Conservation (phyloP, 2,888 invertebrate genomes). For the Drosophila merina region DNA sequence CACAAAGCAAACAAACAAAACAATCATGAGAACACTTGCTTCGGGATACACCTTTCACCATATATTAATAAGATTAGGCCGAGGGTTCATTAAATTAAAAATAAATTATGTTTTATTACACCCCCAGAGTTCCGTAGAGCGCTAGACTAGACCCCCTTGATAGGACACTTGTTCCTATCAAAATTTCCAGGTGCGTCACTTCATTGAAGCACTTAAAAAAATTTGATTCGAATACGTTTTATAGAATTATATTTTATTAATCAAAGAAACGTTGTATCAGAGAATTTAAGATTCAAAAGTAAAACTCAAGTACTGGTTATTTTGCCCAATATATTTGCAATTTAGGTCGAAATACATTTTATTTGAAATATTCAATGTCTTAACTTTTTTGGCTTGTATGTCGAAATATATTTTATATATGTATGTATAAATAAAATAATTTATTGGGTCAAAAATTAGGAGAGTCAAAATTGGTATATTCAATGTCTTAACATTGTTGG, state of each 20-base stretch:
- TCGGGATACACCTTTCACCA: not conserved
- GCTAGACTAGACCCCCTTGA: constrained; percentile 28
- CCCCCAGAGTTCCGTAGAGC: constrained; percentile 1
- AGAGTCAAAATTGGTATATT: not conserved
- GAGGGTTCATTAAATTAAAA: constrained; percentile 21
- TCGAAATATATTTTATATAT: not conserved
- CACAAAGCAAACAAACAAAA: constrained; percentile 1
- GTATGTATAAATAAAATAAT: not conserved
- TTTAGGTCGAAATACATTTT: too few species aligned
- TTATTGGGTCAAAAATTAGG: not conserved
- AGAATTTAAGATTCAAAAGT: too few species aligned
- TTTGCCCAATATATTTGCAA: too few species aligned
- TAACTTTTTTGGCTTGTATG: too few species aligned
- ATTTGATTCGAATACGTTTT: not conserved
- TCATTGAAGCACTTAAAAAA: constrained; percentile 8
- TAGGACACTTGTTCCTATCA: constrained; percentile 5
- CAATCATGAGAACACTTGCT: constrained; percentile 16
- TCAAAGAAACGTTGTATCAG: not conserved
- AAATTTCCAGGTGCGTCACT: constrained; percentile 2
- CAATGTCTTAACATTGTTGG: not conserved
- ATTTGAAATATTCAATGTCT: too few species aligned
- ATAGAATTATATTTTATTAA: not conserved
- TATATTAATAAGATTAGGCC: constrained; percentile 16
- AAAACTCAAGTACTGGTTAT: too few species aligned
- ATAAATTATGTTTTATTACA: constrained; percentile 35